Evolutionary conservation across 2,797 vertebrate genomes (phyloP).

Genomic region (Enteromius treurensis): DNA sequence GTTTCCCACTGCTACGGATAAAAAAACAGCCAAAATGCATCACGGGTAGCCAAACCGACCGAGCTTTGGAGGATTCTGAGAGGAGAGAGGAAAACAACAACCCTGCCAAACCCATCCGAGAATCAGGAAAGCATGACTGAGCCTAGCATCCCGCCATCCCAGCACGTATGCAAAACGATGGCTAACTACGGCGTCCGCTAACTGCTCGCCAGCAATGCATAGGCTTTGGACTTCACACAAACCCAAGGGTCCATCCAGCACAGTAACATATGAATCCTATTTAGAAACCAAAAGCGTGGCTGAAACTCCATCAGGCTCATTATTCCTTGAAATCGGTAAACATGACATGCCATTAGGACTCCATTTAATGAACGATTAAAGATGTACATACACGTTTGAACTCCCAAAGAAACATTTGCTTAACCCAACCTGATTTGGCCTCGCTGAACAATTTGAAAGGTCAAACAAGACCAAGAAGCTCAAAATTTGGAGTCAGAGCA

Average conservation of each 20-base stretch:
- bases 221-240: conserved; percentile 29
- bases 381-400: not conserved
- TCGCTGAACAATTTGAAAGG: not conserved
- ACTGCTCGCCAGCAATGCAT: conserved; percentile 28
- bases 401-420: not conserved
- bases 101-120: conserved; percentile 34
- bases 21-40: conserved; percentile 31
- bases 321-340: conserved; percentile 31
- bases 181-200: not conserved
- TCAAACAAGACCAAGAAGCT: not conserved
- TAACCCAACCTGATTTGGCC: not conserved
- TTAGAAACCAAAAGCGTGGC: conserved; percentile 31
- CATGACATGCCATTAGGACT: not conserved
- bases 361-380: not conserved
- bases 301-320: conserved; percentile 43
- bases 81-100: not conserved
- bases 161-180: conserved; percentile 13
- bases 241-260: conserved; percentile 28
- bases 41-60: conserved; percentile 26
- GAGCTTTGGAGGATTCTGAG: conserved; percentile 31
- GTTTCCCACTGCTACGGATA: not conserved
- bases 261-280: conserved; percentile 35
- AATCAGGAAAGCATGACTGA: conserved; percentile 44
- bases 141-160: conserved; percentile 16
- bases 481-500: not conserved